Percentiles rank a stretch among this genome's conserved stretches.
phyloP scores from a whole-genome alignment of 2,797 vertebrate species.

The Pseudochirops cupreus region DNA sequence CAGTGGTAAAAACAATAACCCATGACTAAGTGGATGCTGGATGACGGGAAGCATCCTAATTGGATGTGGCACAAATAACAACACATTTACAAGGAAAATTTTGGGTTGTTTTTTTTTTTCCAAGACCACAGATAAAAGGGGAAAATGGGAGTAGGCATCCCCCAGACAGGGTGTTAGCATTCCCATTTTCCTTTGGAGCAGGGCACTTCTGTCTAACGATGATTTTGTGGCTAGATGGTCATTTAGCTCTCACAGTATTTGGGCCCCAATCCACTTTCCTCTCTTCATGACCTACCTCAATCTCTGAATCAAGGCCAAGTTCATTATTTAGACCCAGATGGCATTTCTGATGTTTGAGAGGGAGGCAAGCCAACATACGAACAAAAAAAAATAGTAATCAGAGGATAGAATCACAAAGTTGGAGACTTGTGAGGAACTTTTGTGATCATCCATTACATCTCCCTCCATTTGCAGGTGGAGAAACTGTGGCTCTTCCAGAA shows the following conservation, averaged over 20 bases:
- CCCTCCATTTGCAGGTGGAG: slow-evolving; percentile 3
- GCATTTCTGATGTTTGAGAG: slow-evolving; percentile 7
- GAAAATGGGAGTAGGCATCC: slow-evolving; percentile 61
- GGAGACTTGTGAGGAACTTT: slow-evolving; percentile 25
- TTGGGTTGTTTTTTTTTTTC: slow-evolving; percentile 14
- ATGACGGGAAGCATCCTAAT: slow-evolving; percentile 81
- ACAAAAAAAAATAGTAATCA: neutral
- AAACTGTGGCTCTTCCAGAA: slow-evolving; percentile 44
- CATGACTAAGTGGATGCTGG: slow-evolving; percentile 83
- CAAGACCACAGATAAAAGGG: slow-evolving; percentile 72
- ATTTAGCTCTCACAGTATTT: slow-evolving; percentile 4
- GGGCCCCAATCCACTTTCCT: neutral
- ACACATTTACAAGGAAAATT: slow-evolving; percentile 62
- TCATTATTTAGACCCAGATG: neutral
- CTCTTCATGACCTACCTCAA: neutral
- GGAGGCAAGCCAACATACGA: neutral
- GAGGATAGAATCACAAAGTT: neutral
- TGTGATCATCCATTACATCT: neutral
- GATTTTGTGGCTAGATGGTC: neutral
- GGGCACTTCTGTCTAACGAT: neutral
- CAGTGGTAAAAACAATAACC: slow-evolving; percentile 84
- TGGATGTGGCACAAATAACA: slow-evolving; percentile 74
- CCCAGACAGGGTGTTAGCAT: slow-evolving; percentile 63
- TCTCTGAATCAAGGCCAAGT: slow-evolving; percentile 25
- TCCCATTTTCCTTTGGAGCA: slow-evolving; percentile 1